Evolutionary conservation across 2,888 invertebrate genomes (phyloP).

Genomic region (Lamellibrachia columna): DNA sequence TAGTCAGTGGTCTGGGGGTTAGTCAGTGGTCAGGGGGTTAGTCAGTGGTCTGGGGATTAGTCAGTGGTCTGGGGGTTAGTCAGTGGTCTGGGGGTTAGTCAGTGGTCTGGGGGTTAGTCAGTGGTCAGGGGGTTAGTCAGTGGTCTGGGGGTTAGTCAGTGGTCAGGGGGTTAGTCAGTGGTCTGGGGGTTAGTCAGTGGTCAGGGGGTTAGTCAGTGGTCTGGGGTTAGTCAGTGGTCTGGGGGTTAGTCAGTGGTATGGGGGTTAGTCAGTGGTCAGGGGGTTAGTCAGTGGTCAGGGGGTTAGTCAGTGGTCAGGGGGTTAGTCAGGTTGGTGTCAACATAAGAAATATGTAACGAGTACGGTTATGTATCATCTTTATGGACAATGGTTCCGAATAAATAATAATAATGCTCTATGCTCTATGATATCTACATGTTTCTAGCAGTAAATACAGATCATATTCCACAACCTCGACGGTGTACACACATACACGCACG

Average conservation of each 20-base stretch:
- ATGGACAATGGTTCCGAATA: too few relatives aligned
- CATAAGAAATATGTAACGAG: too few relatives aligned
- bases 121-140: not conserved
- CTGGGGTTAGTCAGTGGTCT: not conserved
- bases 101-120: too few relatives aligned
- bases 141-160: too few relatives aligned
- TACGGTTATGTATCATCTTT: too few relatives aligned
- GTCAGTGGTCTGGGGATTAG: too few relatives aligned
- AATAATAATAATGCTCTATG: too few relatives aligned
- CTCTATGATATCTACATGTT: not conserved
- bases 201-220: too few relatives aligned
- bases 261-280: not conserved
- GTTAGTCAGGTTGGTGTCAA: too few relatives aligned
- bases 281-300: not conserved
- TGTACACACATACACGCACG: not conserved
- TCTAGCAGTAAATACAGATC: not conserved
- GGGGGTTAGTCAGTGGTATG: not conserved
- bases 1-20: not conserved
- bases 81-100: not conserved
- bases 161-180: not conserved
- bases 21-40: not conserved
- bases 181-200: not conserved
- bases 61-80: not conserved
- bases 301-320: too few relatives aligned
- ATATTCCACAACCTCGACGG: not conserved